These are phyloP conservation scores for Gisinianus flammeolus DNA, from an alignment of 2,888 invertebrate species.

Conservation along the genomic window DNA sequence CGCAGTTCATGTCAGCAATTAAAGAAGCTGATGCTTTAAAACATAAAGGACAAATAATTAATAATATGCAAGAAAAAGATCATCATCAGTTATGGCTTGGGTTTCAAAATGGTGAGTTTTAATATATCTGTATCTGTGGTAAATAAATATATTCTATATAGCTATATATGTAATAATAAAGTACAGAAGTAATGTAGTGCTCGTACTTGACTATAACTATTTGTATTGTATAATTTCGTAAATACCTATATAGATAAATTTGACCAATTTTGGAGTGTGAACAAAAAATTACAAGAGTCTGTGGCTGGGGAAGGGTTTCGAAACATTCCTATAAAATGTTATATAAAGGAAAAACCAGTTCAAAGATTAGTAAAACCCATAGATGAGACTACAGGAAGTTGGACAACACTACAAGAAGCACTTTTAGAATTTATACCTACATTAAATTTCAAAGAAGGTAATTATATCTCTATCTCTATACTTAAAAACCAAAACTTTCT, in stretches of 20 bases:
- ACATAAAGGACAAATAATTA: slow-evolving; percentile 87
- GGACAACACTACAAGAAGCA: slow-evolving; percentile 75
- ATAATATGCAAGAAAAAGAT: slow-evolving; percentile 93
- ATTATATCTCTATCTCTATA: slow-evolving; percentile 7
- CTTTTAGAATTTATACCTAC: slow-evolving; percentile 71
- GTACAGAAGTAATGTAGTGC: not conserved
- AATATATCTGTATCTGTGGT: not conserved
- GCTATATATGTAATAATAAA: slow-evolving; percentile 2
- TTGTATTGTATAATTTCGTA: slow-evolving; percentile 22
- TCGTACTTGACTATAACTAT: not conserved
- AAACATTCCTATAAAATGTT: slow-evolving; percentile 87
- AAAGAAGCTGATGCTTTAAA: slow-evolving; percentile 99
- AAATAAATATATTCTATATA: not conserved
- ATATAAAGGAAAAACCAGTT: slow-evolving; percentile 71
- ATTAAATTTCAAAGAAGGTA: slow-evolving; percentile 33
- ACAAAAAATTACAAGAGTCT: slow-evolving; percentile 89
- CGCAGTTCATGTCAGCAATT: slow-evolving; percentile 91
- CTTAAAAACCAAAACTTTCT: no score
- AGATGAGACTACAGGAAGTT: slow-evolving; percentile 72
- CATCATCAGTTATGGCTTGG: slow-evolving; percentile 96
- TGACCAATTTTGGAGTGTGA: slow-evolving; percentile 99
- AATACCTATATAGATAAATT: slow-evolving; percentile 91
- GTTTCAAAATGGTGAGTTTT: slow-evolving; percentile 78
- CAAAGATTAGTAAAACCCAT: slow-evolving; percentile 80
- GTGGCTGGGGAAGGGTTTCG: slow-evolving; percentile 79